phyloP scores from a whole-genome alignment of 2,113 vertebrate genomes.

The Bettongia penicillata region DNA sequence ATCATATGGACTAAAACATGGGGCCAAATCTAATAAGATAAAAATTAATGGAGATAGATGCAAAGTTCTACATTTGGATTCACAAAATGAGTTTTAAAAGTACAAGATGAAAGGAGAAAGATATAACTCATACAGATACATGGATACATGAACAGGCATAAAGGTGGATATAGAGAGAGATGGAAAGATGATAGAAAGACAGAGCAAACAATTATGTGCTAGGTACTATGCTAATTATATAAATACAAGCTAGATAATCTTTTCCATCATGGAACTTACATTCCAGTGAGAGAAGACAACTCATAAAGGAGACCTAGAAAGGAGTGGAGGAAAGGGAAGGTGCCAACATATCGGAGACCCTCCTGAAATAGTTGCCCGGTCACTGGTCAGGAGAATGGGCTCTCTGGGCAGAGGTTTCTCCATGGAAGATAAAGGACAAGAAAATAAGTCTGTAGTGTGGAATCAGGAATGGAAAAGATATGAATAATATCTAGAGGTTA shows the following conservation, averaged over 20 bases:
- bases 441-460: neutral
- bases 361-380: neutral
- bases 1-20: neutral
- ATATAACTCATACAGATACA: neutral
- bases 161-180: too few relatives aligned
- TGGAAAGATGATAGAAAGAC: neutral
- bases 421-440: neutral
- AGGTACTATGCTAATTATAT: neutral
- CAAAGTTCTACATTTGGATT: neutral
- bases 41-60: neutral
- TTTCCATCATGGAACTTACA: neutral
- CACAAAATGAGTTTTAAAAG: neutral
- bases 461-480: neutral
- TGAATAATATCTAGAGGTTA: neutral
- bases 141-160: neutral
- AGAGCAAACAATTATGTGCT: neutral
- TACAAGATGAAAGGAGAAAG: neutral
- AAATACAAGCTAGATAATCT: neutral
- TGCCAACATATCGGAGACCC: neutral
- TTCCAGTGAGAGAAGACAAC: neutral
- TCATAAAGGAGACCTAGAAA: neutral
- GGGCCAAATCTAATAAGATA: neutral
- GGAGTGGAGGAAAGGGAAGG: neutral
- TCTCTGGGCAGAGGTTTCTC: neutral
- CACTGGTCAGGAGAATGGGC: neutral